phyloP scores from a whole-genome alignment of 2,888 invertebrate genomes.

The Tineola bisselliella region DNA sequence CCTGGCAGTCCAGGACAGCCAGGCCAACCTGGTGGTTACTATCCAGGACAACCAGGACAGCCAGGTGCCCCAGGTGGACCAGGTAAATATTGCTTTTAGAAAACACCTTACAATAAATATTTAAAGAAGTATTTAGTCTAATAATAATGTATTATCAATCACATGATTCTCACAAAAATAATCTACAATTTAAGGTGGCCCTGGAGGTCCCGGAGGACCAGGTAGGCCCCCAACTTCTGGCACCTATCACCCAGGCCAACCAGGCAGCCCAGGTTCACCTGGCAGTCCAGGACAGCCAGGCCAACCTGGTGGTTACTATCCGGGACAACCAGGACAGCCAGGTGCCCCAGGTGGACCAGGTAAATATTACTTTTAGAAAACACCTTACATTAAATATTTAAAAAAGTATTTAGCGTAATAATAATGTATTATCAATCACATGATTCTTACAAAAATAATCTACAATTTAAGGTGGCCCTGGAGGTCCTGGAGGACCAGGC shows the following conservation, averaged over 20 bases:
- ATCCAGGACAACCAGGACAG: conserved; percentile 19
- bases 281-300: conserved; percentile 23
- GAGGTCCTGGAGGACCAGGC: conserved; percentile 19
- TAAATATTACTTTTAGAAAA: neutral
- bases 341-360: conserved; percentile 11
- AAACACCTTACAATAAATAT: no score
- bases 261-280: conserved; percentile 32
- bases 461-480: conserved; percentile 21
- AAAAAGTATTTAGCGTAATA: no score
- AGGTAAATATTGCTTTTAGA: no score
- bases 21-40: conserved; percentile 37
- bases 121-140: no score
- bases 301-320: conserved; percentile 21
- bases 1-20: conserved; percentile 30
- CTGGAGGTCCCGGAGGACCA: conserved; percentile 27
- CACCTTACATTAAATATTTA: no score
- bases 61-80: conserved; percentile 19
- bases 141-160: no score
- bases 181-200: conserved; percentile 3
- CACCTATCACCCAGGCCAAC: conserved; percentile 24
- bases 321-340: conserved; percentile 31
- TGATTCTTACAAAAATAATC: no score
- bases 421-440: no score
- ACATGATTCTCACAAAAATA: no score
- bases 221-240: conserved; percentile 17